These are phyloP conservation scores for Argopecten irradians DNA, from an alignment of 1,140 invertebrate genomes.

Conservation along the genomic window DNA sequence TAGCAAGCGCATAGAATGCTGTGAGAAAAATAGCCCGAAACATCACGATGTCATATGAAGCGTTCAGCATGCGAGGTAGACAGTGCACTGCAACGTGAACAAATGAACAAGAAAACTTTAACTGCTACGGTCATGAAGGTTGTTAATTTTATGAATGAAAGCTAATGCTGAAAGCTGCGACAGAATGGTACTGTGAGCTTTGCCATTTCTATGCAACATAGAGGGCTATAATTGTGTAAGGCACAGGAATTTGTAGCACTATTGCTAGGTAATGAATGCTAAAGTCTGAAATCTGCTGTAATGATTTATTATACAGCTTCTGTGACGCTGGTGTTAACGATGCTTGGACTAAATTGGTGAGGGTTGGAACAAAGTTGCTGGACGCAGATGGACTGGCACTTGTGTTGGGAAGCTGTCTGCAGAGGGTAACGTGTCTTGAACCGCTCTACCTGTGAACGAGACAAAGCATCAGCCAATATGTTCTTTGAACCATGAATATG, in stretches of 20 bases:
- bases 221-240: neutral
- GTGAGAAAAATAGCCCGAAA: neutral
- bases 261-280: neutral
- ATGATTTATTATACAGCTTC: neutral
- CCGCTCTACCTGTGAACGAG: neutral
- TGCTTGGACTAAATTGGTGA: neutral
- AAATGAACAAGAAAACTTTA: neutral
- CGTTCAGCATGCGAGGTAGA: neutral
- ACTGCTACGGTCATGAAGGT: neutral
- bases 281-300: neutral
- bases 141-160: neutral
- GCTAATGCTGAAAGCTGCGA: neutral
- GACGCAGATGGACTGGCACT: neutral
- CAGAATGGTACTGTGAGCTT: neutral
- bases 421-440: neutral
- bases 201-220: neutral
- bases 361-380: neutral
- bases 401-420: neutral
- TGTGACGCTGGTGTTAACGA: neutral
- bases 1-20: neutral
- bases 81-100: neutral
- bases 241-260: neutral
- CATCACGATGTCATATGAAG: neutral
- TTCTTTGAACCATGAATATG: neutral
- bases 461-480: conserved; percentile 16